phyloP scores from a whole-genome alignment of 2,113 vertebrate genomes.

The Grammomys dolichurus region DNA sequence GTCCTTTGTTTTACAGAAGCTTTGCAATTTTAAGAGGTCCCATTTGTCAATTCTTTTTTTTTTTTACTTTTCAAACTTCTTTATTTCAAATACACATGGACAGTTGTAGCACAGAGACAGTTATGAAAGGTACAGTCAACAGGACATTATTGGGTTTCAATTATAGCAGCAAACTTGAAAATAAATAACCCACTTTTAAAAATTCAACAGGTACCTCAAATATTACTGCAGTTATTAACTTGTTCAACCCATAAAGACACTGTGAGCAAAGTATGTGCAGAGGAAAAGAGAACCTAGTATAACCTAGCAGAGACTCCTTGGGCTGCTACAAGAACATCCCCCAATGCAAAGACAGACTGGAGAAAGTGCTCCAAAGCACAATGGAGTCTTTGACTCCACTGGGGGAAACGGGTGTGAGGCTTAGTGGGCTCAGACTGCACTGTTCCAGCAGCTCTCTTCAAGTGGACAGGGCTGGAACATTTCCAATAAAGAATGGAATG shows the following conservation, averaged over 20 bases:
- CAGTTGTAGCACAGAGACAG: slow-evolving; percentile 89
- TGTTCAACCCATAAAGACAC: slow-evolving; percentile 26
- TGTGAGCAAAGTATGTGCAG: slow-evolving; percentile 59
- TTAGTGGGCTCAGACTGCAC: slow-evolving; percentile 75
- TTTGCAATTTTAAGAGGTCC: no score
- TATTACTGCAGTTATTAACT: slow-evolving; percentile 58
- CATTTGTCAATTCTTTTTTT: no score
- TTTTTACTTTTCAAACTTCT: slow-evolving; percentile 72
- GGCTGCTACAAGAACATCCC: slow-evolving; percentile 52
- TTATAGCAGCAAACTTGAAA: slow-evolving; percentile 87
- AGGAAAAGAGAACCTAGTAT: not conserved
- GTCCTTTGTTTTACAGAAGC: no score
- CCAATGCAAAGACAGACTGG: not conserved
- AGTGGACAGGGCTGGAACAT: slow-evolving; percentile 62
- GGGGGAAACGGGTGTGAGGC: slow-evolving; percentile 62
- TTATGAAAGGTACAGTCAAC: slow-evolving; percentile 95
- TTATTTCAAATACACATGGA: slow-evolving; percentile 91
- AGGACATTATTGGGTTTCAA: slow-evolving; percentile 84
- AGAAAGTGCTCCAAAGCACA: not conserved
- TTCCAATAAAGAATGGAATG: slow-evolving; percentile 22
- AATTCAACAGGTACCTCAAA: slow-evolving; percentile 66
- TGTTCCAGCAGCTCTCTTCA: slow-evolving; percentile 76
- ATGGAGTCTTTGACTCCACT: slow-evolving; percentile 51
- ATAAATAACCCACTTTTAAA: slow-evolving; percentile 76
- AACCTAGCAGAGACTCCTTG: slow-evolving; percentile 44